Base-by-base conservation (phyloP, 2,113 vertebrate species). In the Catharus fuscescens region DNA sequence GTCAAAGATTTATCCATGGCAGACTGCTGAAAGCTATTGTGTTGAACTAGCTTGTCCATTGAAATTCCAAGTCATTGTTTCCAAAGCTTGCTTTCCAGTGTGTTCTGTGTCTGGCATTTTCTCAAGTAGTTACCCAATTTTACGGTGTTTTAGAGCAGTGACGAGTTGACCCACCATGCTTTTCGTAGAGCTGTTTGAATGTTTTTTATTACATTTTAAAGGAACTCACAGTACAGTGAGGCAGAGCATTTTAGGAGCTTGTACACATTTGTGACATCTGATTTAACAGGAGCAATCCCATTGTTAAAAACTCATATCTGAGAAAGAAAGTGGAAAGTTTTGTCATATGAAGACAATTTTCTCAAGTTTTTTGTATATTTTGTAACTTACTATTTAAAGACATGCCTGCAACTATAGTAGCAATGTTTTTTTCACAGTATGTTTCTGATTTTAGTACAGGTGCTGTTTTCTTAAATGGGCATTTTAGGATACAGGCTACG, bases 101-200 rank as follows among this genome's bases (percentile, higher is more conserved):
- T 76, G 21, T 81, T 92, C 23, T 20, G 0, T 34, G 3, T 80
- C 47, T 87, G 56, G 67, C 3, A 2, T 71, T 26, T 69, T 78
- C 53, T 92, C 32, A 76, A 42, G 15, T 48, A 42, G 47, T 59
- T 79, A 64, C 28, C 6, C 21, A 26, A 3, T 48, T 48, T 54
- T 62, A 28, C 42, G 10, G 14, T 62, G 8, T 42, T 83, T 82
- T 50, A 40, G 40, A 40, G 14, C 40, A 40, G 40, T 40, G 40
- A 40, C 11, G 1, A 31, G 25, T 77, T 76, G 31, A 45, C 24
- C 20, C 36, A 44, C 36, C 4, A 10, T 0, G 0, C 13, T 77
- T 88, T 53, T 48, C 19, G 23, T 50, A 56, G 57, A 72, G 15
- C 17, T 12, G 8, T 77, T 53, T 21, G 13, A 80, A 36, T 69